Evolutionary conservation across 2,113 vertebrate genomes (phyloP).

Genomic region (Oriolus oriolus): DNA sequence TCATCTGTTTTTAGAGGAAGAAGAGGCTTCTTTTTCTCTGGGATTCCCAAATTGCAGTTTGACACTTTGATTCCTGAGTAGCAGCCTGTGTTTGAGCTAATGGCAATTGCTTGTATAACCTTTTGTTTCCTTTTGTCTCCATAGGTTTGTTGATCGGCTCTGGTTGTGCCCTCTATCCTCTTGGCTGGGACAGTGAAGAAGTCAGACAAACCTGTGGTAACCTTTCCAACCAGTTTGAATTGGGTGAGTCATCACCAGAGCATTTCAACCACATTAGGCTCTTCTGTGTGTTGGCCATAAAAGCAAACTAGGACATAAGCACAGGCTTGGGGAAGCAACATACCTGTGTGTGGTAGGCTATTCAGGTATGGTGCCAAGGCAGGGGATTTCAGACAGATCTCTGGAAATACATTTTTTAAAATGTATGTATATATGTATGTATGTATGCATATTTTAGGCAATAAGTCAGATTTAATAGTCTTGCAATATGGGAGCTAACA

Average conservation of each 20-base stretch:
- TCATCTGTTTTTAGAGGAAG: background rate
- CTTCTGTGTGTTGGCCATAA: background rate
- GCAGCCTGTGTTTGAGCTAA: background rate
- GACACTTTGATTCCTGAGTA: background rate
- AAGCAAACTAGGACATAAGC: background rate
- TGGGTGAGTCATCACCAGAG: conserved; percentile 77
- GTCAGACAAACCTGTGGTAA: conserved; percentile 93
- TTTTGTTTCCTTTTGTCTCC: background rate
- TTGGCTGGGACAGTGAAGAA: conserved; percentile 98
- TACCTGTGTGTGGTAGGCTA: background rate
- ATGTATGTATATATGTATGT: background rate
- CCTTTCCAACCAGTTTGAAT: conserved; percentile 88
- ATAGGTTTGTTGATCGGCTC: conserved; percentile 91
- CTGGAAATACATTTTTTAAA: background rate
- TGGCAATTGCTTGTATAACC: background rate
- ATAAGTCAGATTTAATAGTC: background rate
- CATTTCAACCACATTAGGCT: background rate
- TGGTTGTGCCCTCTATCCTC: conserved; percentile 93
- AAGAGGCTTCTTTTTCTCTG: background rate
- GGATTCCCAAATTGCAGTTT: background rate
- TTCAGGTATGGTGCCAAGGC: background rate
- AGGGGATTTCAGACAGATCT: background rate
- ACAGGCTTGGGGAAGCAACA: background rate
- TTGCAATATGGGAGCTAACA: background rate
- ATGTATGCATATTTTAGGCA: background rate